Evolutionary conservation across 2,797 vertebrate genomes (phyloP).

Genomic region (Melanotaenia maccullochi): DNA sequence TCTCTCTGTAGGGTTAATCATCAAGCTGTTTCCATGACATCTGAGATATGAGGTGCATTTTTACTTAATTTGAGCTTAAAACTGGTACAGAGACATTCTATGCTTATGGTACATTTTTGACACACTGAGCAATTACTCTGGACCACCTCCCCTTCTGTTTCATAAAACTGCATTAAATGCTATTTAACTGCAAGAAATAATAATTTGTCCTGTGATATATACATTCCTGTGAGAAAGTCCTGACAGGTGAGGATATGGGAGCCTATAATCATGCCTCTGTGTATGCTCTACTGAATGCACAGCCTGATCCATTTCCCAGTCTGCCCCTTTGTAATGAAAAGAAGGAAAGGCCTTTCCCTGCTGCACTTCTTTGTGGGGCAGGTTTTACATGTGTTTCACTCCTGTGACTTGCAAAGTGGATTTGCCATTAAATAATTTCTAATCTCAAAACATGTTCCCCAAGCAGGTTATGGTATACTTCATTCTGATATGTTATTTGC

Average conservation of each 20-base stretch:
- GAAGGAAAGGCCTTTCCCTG: slow-evolving; percentile 42
- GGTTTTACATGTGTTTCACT: slow-evolving; percentile 43
- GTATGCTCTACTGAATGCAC: slow-evolving; percentile 62
- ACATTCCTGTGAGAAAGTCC: slow-evolving; percentile 47
- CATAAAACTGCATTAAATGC: slow-evolving; percentile 73
- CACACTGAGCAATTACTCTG: slow-evolving; percentile 63
- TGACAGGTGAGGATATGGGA: slow-evolving; percentile 62
- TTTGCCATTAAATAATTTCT: slow-evolving; percentile 70
- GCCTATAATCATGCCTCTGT: slow-evolving; percentile 53
- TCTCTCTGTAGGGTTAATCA: slow-evolving; percentile 36
- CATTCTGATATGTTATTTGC: slow-evolving; percentile 48
- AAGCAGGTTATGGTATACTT: slow-evolving; percentile 56
- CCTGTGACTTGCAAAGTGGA: slow-evolving; percentile 60
- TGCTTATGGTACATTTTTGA: slow-evolving; percentile 73
- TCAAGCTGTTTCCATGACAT: slow-evolving; percentile 69
- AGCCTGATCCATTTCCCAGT: slow-evolving; percentile 61
- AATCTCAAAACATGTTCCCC: slow-evolving; percentile 51
- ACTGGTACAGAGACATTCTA: slow-evolving; percentile 42
- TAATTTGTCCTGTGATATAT: slow-evolving; percentile 53
- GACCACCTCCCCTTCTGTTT: slow-evolving; percentile 59
- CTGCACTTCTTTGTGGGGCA: slow-evolving; percentile 50
- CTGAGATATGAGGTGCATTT: slow-evolving; percentile 57
- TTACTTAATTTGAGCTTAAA: slow-evolving; percentile 71
- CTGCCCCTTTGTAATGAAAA: slow-evolving; percentile 60
- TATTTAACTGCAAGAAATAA: slow-evolving; percentile 61